Percentiles rank a stretch among this genome's conserved stretches.
Evolutionary conservation across 2,113 vertebrate species (phyloP).

Genomic region (Pollimyrus isidori): DNA sequence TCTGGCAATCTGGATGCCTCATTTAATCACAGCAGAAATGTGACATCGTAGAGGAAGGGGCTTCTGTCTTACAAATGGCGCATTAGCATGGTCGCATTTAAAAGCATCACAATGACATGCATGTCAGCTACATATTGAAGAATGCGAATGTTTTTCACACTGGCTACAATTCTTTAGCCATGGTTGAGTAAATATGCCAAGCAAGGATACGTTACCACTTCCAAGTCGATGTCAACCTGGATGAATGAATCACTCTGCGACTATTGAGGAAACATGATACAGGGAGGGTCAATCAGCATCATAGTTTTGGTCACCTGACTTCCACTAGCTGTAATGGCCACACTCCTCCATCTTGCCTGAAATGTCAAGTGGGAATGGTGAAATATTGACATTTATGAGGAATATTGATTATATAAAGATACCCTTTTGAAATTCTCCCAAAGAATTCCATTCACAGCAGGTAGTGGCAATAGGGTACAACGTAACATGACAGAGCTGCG

Average conservation of each 20-base stretch:
- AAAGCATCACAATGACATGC: background rate
- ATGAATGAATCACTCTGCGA: background rate
- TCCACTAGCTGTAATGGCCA: background rate
- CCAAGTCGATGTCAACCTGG: background rate
- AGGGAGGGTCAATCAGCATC: background rate
- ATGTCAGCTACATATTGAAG: background rate
- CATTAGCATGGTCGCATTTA: background rate
- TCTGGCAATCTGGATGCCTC: background rate
- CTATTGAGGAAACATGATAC: background rate
- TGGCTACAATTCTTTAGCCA: background rate
- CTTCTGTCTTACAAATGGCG: background rate
- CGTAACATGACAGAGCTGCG: conserved; percentile 4
- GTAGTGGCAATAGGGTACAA: background rate
- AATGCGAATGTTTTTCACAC: background rate
- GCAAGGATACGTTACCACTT: background rate
- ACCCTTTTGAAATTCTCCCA: conserved; percentile 3
- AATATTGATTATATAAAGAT: background rate
- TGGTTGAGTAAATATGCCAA: background rate
- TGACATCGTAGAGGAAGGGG: background rate
- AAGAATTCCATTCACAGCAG: background rate
- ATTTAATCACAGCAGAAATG: background rate
- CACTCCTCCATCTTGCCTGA: background rate
- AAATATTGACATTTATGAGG: background rate
- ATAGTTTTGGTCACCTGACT: background rate
- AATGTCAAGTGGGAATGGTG: background rate